A percentile compares a stretch with the other conserved stretches of the same genome.
These are phyloP conservation scores for Pelochelys cantorii DNA, from an alignment of 2,797 vertebrate species.

Conservation along the genomic window DNA sequence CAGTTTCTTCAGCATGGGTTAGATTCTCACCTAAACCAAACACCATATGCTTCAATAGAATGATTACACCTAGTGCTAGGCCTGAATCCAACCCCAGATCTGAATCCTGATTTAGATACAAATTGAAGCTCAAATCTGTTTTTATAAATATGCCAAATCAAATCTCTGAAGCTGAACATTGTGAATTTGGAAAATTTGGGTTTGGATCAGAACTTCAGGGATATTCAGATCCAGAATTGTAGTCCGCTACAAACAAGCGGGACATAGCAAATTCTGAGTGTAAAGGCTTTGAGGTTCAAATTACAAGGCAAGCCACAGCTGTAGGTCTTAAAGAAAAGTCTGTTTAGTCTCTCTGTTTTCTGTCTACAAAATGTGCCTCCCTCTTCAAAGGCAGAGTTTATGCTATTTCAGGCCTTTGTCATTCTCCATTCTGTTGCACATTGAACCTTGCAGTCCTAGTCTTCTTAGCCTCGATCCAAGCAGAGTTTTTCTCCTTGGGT, in stretches of 20 bases:
- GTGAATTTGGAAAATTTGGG: not conserved
- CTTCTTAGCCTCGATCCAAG: not conserved
- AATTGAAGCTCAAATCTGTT: not conserved
- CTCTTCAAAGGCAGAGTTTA: not conserved
- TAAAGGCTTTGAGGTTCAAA: not conserved
- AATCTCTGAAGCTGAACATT: not conserved
- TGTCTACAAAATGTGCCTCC: not conserved
- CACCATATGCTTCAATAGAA: not conserved
- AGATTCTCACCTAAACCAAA: conserved; percentile 5
- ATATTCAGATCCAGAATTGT: not conserved
- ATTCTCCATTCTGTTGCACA: not conserved
- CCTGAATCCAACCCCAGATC: not conserved
- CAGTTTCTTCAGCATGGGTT: not conserved
- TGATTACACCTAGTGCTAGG: not conserved
- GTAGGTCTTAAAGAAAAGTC: not conserved
- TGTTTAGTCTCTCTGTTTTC: not conserved
- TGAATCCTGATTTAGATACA: conserved; percentile 8
- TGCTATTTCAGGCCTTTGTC: not conserved
- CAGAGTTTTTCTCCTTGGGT: accelerated
- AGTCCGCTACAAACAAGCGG: too few species aligned
- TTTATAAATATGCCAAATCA: conserved; percentile 1
- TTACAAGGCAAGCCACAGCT: not conserved
- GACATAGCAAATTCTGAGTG: not conserved
- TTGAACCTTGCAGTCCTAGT: not conserved
- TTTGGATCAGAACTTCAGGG: not conserved